Conservation (phyloP, 2,113 vertebrate species). For the Xerus inauris region DNA sequence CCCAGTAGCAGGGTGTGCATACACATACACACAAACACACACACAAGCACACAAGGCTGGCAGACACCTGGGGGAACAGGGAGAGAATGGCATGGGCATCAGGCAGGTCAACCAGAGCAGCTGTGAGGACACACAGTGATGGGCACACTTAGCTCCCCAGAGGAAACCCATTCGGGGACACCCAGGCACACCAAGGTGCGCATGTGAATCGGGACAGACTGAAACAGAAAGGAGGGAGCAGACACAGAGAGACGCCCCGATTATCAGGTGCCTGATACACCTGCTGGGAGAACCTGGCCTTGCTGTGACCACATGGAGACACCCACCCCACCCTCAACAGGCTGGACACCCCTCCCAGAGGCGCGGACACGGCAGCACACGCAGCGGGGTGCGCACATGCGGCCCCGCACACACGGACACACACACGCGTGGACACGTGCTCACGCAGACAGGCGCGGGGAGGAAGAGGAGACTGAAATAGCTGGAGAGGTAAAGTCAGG, state of each 20-base stretch:
- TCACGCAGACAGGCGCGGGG: constrained; percentile 67
- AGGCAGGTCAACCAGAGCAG: constrained; percentile 35
- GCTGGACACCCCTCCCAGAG: not conserved
- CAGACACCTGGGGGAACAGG: not conserved
- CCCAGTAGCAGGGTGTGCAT: not conserved
- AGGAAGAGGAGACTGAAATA: constrained; percentile 77
- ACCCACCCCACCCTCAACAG: not conserved
- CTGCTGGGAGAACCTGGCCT: not conserved
- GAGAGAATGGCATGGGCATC: not conserved
- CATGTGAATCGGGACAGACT: not conserved
- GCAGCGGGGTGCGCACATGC: not conserved
- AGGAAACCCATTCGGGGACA: not conserved
- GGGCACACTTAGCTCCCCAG: not conserved
- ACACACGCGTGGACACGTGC: constrained; percentile 49
- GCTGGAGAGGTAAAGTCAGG: constrained; percentile 86
- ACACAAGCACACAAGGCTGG: not conserved
- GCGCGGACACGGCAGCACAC: not conserved
- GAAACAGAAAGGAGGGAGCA: not conserved
- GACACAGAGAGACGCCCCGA: not conserved
- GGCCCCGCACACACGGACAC: not conserved
- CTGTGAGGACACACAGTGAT: not conserved
- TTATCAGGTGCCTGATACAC: not conserved
- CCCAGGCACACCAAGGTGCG: not conserved
- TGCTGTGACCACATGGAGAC: fast-evolving
- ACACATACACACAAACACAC: not conserved